These are phyloP conservation scores for Melanotaenia duboulayi DNA, from an alignment of 2,113 vertebrate genomes.

Conservation along the genomic window DNA sequence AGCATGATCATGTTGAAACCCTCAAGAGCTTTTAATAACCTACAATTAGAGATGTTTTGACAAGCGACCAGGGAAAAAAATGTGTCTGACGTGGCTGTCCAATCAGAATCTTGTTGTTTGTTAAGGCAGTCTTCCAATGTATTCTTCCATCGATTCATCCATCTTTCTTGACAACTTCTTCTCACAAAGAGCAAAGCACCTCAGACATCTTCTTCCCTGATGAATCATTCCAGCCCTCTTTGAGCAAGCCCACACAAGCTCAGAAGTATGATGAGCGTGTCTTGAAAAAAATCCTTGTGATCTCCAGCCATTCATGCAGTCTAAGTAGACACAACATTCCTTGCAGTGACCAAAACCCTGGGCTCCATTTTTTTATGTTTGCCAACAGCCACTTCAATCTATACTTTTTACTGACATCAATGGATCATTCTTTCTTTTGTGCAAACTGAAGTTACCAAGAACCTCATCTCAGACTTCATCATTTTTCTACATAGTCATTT, in stretches of 20 bases:
- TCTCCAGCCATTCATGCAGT: conserved; percentile 16
- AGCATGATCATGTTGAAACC: not conserved
- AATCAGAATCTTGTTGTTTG: conserved; percentile 8
- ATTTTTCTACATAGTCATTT: conserved; percentile 8
- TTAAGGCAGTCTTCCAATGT: conserved; percentile 10
- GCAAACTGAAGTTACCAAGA: conserved; percentile 1
- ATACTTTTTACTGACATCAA: not conserved
- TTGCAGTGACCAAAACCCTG: conserved; percentile 8
- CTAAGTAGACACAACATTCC: not conserved
- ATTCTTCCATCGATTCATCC: conserved; percentile 25
- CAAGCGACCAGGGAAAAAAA: conserved; percentile 1
- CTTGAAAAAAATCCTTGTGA: not conserved
- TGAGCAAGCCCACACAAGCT: conserved; percentile 27
- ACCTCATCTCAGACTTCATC: conserved; percentile 8
- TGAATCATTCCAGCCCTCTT: conserved; percentile 22
- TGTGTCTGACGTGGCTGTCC: too few relatives aligned
- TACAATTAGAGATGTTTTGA: conserved; percentile 17
- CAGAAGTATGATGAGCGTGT: conserved; percentile 8
- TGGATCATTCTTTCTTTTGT: not conserved
- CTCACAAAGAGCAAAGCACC: conserved; percentile 16
- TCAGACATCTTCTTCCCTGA: conserved; percentile 10
- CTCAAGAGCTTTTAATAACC: not conserved
- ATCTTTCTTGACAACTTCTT: conserved; percentile 26
- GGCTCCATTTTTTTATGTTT: not conserved
- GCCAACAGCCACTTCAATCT: not conserved